Conservation (phyloP, 2,113 vertebrate genomes). For the Hoplias malabaricus region DNA sequence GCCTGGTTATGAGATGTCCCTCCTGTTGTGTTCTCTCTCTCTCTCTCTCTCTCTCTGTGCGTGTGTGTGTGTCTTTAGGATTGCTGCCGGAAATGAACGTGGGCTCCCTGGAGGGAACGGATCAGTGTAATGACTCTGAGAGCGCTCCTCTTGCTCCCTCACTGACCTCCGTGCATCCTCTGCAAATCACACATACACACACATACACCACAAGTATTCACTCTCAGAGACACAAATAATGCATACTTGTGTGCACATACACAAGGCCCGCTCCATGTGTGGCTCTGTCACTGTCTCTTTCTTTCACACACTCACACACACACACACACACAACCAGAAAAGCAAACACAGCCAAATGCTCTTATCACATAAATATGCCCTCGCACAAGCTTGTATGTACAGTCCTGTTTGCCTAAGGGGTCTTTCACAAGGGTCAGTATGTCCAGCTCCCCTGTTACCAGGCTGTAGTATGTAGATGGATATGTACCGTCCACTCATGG, state of each 20-base stretch:
- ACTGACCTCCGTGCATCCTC: slow-evolving; percentile 45
- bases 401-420: neutral
- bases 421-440: neutral
- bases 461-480: too few species aligned
- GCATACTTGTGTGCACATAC: neutral
- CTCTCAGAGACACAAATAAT: slow-evolving; percentile 19
- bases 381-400: neutral
- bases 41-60: slow-evolving; percentile 5
- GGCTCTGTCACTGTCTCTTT: neutral
- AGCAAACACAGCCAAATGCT: slow-evolving; percentile 14
- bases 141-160: slow-evolving; percentile 26
- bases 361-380: neutral
- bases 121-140: slow-evolving; percentile 46
- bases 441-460: neutral
- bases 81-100: slow-evolving; percentile 47
- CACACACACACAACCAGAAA: neutral
- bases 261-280: neutral
- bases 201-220: slow-evolving; percentile 23
- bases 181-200: slow-evolving; percentile 23
- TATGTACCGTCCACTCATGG: too few species aligned
- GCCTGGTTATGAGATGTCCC: neutral
- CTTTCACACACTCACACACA: neutral
- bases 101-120: slow-evolving; percentile 39
- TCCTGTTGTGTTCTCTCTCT: neutral
- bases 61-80: slow-evolving; percentile 1